phyloP scores from a whole-genome alignment of 2,888 invertebrate genomes.

The Mesorhabditis sp. region DNA sequence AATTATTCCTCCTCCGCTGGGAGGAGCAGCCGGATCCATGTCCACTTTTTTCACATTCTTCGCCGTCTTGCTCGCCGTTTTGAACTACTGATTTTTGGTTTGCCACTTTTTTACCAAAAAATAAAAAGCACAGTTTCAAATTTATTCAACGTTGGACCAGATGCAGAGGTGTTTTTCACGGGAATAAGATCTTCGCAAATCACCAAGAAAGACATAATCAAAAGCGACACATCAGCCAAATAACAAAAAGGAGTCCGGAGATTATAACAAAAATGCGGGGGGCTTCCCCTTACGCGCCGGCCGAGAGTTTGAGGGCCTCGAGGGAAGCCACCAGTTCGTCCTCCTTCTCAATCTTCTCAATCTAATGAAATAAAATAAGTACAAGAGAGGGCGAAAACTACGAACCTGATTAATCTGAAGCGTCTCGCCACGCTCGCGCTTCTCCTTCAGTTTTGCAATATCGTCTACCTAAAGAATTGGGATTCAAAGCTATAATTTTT shows the following conservation, averaged over 20 bases:
- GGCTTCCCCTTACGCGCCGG: too few relatives aligned
- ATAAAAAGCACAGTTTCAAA: too few relatives aligned
- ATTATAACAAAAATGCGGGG: too few relatives aligned
- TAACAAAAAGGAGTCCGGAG: too few relatives aligned
- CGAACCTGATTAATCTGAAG: conserved; percentile 51
- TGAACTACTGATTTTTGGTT: too few relatives aligned
- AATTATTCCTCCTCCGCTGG: not conserved
- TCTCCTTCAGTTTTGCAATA: conserved; percentile 32
- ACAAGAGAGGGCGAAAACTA: not conserved
- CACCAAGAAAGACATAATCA: too few relatives aligned
- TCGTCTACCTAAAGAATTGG: conserved; percentile 37
- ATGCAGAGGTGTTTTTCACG: too few relatives aligned
- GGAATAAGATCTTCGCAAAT: too few relatives aligned
- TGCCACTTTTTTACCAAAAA: too few relatives aligned
- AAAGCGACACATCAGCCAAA: too few relatives aligned
- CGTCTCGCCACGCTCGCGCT: conserved; percentile 32
- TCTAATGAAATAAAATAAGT: not conserved
- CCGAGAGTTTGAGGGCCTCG: not conserved
- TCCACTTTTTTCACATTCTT: not conserved
- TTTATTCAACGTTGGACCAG: too few relatives aligned
- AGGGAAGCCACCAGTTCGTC: conserved; percentile 2
- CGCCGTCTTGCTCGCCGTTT: not conserved
- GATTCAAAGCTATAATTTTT: not conserved
- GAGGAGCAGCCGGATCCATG: not conserved
- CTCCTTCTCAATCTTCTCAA: conserved; percentile 6